Evolutionary conservation across 53 echinoderm and acorn worm genomes (phyloP).

Genomic region (Echinometra lucunter): DNA sequence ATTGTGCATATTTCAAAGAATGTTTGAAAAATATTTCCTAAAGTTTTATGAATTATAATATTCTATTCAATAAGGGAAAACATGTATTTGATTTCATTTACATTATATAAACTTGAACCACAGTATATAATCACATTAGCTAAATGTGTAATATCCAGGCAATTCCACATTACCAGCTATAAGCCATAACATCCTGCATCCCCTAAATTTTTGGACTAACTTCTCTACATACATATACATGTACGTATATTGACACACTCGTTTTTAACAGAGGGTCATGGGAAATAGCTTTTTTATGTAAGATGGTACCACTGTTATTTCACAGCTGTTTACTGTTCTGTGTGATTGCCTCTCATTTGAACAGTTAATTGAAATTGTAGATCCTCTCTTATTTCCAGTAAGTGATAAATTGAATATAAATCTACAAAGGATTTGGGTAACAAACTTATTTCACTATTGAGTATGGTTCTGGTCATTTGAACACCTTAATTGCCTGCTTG

Average conservation of each 20-base stretch:
- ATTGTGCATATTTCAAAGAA: too few relatives aligned
- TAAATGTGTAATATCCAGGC: too few relatives aligned
- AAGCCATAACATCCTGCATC: too few relatives aligned
- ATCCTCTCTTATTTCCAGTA: not conserved
- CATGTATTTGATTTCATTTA: too few relatives aligned
- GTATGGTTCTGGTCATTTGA: conserved; percentile 5
- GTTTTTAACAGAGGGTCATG: not conserved
- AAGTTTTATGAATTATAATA: too few relatives aligned
- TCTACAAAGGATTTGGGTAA: not conserved
- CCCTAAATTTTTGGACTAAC: too few relatives aligned
- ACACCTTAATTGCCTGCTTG: not conserved
- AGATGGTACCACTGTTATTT: not conserved
- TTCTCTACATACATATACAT: too few relatives aligned
- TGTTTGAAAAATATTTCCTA: too few relatives aligned
- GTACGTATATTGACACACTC: not conserved
- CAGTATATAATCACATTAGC: too few relatives aligned
- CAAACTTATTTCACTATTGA: not conserved
- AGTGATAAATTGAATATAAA: not conserved
- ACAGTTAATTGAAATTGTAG: not conserved
- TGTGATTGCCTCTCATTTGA: conserved; percentile 16
- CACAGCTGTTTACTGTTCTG: conserved; percentile 26
- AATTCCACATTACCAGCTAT: too few relatives aligned
- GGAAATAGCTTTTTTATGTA: not conserved
- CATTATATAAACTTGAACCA: too few relatives aligned
- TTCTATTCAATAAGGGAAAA: too few relatives aligned